These are phyloP conservation scores for Apostichopus parvimensis DNA, from an alignment of 35 echinoderm and acorn worm genomes.

Conservation along the genomic window DNA sequence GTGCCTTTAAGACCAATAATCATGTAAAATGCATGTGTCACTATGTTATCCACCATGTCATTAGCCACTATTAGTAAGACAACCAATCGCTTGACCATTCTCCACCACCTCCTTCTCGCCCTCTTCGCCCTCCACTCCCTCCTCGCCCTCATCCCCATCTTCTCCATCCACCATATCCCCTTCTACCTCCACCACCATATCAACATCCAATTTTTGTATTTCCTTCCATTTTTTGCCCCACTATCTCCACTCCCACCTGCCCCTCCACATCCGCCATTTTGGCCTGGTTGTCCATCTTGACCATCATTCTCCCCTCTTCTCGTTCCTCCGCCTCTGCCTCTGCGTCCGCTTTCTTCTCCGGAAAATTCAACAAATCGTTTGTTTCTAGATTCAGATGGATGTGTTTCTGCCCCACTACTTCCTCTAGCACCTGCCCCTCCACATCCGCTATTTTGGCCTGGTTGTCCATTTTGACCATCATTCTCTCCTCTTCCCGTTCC, in stretches of 20 bases:
- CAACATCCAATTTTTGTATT: too few relatives aligned
- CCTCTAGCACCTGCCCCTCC: background rate
- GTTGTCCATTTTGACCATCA: background rate
- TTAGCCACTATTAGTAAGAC: too few relatives aligned
- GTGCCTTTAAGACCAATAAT: too few relatives aligned
- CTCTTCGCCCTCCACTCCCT: background rate
- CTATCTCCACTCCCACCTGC: background rate
- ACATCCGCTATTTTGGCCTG: background rate
- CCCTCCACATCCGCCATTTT: background rate
- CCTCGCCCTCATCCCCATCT: too few relatives aligned
- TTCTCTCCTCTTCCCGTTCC: background rate
- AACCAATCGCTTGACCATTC: too few relatives aligned
- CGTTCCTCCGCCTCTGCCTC: background rate
- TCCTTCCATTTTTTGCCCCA: background rate
- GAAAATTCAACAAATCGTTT: background rate
- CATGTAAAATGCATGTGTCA: too few relatives aligned
- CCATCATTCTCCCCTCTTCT: background rate
- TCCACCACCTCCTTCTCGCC: background rate
- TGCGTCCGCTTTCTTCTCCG: background rate
- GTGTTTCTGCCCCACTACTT: background rate
- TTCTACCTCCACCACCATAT: background rate
- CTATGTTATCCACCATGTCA: too few relatives aligned
- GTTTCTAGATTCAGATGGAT: background rate
- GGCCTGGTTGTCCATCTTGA: conserved; percentile 5
- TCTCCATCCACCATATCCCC: background rate